Conservation (phyloP, 2,888 invertebrate species). For the Nomada goodeniana region DNA sequence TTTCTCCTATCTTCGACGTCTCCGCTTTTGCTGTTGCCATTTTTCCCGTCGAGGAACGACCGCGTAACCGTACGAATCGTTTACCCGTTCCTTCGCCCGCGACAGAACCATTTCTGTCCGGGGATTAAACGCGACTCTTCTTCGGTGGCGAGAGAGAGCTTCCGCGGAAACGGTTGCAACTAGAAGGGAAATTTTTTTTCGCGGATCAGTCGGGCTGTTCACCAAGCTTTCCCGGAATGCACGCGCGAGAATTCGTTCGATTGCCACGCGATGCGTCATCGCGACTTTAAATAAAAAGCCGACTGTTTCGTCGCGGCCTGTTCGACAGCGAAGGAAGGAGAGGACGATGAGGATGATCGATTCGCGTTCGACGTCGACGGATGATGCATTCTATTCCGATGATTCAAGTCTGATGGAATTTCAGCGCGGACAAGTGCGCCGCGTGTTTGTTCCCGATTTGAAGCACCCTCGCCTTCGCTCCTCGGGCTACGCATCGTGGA, state of each 20-base stretch:
- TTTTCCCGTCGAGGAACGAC: too few relatives aligned
- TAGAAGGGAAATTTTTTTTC: background rate
- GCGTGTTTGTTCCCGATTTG: background rate
- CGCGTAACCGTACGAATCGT: background rate
- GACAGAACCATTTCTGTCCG: background rate
- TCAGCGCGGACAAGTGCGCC: constrained; percentile 7
- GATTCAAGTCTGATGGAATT: constrained; percentile 59
- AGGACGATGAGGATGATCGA: constrained; percentile 53
- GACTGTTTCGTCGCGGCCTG: constrained; percentile 1
- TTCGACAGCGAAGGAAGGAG: background rate
- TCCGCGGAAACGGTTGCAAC: background rate
- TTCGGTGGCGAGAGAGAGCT: background rate
- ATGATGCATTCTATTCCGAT: constrained; percentile 53
- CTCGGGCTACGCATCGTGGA: too few relatives aligned
- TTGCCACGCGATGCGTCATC: constrained; percentile 51
- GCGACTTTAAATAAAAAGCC: constrained; percentile 49
- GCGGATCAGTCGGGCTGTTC: constrained; percentile 19
- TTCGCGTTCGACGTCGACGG: constrained; percentile 40
- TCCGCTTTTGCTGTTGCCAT: background rate
- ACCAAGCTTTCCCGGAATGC: constrained; percentile 47
- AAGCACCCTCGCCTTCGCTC: background rate
- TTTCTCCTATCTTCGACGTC: background rate
- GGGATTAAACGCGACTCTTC: too few relatives aligned
- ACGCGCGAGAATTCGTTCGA: constrained; percentile 24
- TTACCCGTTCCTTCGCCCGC: background rate